Conservation (phyloP, 2,888 invertebrate species). For the Drosophila kokeensis region DNA sequence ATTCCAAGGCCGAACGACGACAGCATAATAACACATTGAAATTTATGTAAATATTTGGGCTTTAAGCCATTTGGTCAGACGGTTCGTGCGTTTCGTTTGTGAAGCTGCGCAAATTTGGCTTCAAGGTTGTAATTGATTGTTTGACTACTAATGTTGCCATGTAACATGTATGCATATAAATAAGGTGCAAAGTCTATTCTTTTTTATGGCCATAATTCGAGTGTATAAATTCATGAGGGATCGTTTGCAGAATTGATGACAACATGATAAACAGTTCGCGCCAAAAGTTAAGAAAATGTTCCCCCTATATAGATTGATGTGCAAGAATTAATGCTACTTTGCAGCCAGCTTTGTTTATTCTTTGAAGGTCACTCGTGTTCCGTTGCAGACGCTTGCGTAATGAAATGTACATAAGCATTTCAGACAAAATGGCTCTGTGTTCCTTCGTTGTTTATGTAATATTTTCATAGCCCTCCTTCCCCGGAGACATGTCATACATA, state of each 20-base stretch:
- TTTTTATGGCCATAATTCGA: slow-evolving; percentile 8
- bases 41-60: slow-evolving; percentile 69
- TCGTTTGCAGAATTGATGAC: slow-evolving; percentile 31
- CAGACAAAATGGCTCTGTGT: slow-evolving; percentile 31
- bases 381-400: slow-evolving; percentile 36
- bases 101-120: slow-evolving; percentile 44
- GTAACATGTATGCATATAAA: slow-evolving; percentile 18
- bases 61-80: slow-evolving; percentile 55
- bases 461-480: slow-evolving; percentile 43
- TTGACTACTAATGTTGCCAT: slow-evolving; percentile 27
- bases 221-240: slow-evolving; percentile 12
- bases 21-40: slow-evolving; percentile 78
- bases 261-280: slow-evolving; percentile 8
- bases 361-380: slow-evolving; percentile 34
- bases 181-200: slow-evolving; percentile 15
- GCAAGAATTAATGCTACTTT: not conserved
- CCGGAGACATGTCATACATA: slow-evolving; percentile 3
- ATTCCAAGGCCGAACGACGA: slow-evolving; percentile 67
- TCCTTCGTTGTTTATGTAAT: slow-evolving; percentile 36
- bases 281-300: not conserved
- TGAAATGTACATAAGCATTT: slow-evolving; percentile 57
- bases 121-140: slow-evolving; percentile 53
- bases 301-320: not conserved
- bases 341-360: slow-evolving; percentile 10
- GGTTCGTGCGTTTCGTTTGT: slow-evolving; percentile 7